Conservation (phyloP, 2,113 vertebrate genomes). For the Dasyornis broadbenti region DNA sequence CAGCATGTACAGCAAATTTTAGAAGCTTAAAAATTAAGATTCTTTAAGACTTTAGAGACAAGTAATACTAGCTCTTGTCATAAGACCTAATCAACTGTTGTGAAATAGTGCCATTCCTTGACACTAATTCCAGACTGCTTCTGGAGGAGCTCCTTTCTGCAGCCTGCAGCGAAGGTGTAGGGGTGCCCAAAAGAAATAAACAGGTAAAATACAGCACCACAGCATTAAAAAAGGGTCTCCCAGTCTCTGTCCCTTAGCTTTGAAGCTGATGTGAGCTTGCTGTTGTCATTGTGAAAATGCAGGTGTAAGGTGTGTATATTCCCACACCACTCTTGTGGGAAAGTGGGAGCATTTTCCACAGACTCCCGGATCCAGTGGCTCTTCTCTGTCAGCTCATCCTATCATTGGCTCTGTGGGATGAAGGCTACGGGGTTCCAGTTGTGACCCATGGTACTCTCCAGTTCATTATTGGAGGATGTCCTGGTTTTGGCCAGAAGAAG, state of each 20-base stretch:
- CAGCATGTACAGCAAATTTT: background rate
- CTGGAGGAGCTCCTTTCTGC: background rate
- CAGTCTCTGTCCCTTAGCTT: background rate
- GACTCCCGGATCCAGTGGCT: background rate
- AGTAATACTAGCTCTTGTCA: background rate
- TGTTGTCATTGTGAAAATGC: background rate
- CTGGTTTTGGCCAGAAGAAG: background rate
- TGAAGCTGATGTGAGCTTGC: background rate
- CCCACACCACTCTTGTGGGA: background rate
- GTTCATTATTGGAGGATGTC: accelerated
- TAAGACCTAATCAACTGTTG: background rate
- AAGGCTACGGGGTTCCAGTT: background rate
- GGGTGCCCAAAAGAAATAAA: background rate
- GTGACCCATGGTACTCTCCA: background rate
- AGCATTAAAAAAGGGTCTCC: background rate
- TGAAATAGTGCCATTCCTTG: background rate
- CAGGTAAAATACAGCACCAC: background rate
- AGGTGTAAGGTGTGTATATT: background rate
- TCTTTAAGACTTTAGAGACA: background rate
- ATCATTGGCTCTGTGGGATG: background rate
- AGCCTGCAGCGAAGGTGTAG: accelerated
- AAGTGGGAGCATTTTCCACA: background rate
- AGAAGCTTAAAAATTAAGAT: background rate
- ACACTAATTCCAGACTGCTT: background rate
- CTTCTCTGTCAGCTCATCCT: background rate